Conservation (phyloP, 2,113 vertebrate species). For the Apodemus speciosus region DNA sequence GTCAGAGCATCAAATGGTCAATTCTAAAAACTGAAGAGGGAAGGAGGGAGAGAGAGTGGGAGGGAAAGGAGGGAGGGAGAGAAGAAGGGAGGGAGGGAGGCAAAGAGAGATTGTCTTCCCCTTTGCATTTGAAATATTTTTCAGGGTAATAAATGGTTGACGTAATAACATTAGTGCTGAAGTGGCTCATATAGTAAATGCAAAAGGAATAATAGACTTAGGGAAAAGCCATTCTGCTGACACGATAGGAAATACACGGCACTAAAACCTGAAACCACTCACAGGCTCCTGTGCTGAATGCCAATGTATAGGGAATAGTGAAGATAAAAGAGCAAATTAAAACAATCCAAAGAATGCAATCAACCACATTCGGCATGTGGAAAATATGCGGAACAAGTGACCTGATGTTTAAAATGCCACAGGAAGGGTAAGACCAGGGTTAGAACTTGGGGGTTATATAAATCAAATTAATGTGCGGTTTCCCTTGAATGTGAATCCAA, state of each 20-base stretch:
- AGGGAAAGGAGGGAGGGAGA: not conserved
- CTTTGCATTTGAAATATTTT: conserved; percentile 7
- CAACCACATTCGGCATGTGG: not conserved
- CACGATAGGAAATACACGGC: not conserved
- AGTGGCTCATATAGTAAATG: conserved; percentile 27
- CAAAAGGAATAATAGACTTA: not conserved
- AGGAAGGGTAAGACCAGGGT: not conserved
- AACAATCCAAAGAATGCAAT: conserved; percentile 6
- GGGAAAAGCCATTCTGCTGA: not conserved
- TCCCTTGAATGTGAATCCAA: conserved; percentile 33
- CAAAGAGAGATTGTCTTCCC: not conserved
- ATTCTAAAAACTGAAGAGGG: conserved; percentile 6
- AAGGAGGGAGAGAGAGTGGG: not conserved
- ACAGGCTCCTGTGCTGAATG: not conserved
- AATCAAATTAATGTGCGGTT: not conserved
- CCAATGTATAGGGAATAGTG: not conserved
- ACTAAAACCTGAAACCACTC: not conserved
- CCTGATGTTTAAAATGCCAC: not conserved
- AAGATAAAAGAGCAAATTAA: not conserved
- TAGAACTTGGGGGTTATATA: not conserved
- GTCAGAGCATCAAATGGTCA: not conserved
- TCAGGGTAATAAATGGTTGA: not conserved
- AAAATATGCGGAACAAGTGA: not conserved
- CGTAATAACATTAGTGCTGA: not conserved
- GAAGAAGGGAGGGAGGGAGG: not conserved